These are phyloP conservation scores for Rhabditophanes sp. DNA, from an alignment of 2,888 invertebrate genomes.

Conservation along the genomic window DNA sequence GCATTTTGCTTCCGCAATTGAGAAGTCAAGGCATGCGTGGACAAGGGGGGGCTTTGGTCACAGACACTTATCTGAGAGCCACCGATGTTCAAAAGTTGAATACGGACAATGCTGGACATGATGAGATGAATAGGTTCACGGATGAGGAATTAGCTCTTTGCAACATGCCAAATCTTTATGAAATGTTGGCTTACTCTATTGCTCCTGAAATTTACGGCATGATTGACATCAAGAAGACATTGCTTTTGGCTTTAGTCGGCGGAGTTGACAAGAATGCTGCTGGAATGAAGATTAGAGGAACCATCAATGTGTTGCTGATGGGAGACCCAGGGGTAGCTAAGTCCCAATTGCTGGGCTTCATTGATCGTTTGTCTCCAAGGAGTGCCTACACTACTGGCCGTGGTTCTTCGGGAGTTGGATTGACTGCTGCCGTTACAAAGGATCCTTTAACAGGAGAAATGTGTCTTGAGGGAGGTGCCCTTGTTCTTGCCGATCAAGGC, in stretches of 20 bases:
- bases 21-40: slow-evolving; percentile 68
- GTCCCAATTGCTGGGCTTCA: slow-evolving; percentile 82
- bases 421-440: slow-evolving; percentile 93
- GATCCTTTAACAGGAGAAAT: slow-evolving; percentile 92
- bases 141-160: slow-evolving; percentile 56
- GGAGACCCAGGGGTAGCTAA: slow-evolving; percentile 99
- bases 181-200: slow-evolving; percentile 72
- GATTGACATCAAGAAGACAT: slow-evolving; percentile 88
- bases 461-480: slow-evolving; percentile 86
- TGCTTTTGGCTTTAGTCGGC: slow-evolving; percentile 70
- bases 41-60: slow-evolving; percentile 67
- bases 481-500: slow-evolving; percentile 51
- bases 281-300: slow-evolving; percentile 84
- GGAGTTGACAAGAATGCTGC: slow-evolving; percentile 67
- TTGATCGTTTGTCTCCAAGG: slow-evolving; percentile 76
- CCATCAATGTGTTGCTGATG: slow-evolving; percentile 92
- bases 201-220: slow-evolving; percentile 98
- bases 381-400: slow-evolving; percentile 51
- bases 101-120: background rate
- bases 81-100: background rate
- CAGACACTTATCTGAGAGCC: slow-evolving; percentile 67
- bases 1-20: slow-evolving; percentile 70
- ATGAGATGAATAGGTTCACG: slow-evolving; percentile 51
- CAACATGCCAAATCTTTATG: slow-evolving; percentile 68
- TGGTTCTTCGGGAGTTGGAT: slow-evolving; percentile 57